A percentile compares a stretch with the other conserved stretches of the same genome.
These are phyloP conservation scores for Dissostichus mawsoni DNA, from an alignment of 2,113 vertebrate genomes.

Conservation along the genomic window DNA sequence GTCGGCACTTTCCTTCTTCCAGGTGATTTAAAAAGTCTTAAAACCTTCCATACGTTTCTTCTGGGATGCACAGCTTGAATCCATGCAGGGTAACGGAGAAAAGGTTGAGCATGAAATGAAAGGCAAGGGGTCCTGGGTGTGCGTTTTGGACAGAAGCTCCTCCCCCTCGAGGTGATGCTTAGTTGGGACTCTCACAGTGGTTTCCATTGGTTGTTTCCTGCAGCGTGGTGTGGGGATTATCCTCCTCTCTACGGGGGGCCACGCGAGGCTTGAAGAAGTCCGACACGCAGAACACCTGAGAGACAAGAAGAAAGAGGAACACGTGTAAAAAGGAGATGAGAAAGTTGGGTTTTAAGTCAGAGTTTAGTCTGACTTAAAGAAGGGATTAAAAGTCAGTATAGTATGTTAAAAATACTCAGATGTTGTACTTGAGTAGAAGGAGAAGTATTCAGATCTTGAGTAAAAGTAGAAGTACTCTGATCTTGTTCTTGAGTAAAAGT, in stretches of 20 bases:
- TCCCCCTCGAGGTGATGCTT: conserved; percentile 59
- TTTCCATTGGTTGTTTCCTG: conserved; percentile 93
- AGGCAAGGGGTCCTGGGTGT: conserved; percentile 53
- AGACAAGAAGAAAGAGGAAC: background rate
- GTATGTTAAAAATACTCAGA: too few species aligned
- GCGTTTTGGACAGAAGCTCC: conserved; percentile 35
- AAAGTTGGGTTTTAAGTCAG: too few species aligned
- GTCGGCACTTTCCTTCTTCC: background rate
- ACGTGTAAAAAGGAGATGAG: too few species aligned
- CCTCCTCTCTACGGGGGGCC: conserved; percentile 81
- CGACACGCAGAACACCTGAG: conserved; percentile 91
- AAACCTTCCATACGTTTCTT: too few species aligned
- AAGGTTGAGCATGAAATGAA: conserved; percentile 1
- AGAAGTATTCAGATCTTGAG: too few species aligned
- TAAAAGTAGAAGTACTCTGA: too few species aligned
- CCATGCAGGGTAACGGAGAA: too few species aligned
- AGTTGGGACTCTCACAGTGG: conserved; percentile 90
- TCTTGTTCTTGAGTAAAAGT: too few species aligned
- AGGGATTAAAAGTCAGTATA: too few species aligned
- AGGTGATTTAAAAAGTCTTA: conserved; percentile 10
- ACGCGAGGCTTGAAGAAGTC: conserved; percentile 92
- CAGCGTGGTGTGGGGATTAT: conserved; percentile 89
- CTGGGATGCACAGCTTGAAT: background rate
- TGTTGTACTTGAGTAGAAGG: too few species aligned
- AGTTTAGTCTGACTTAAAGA: too few species aligned